These are phyloP conservation scores for Tringa solitaria DNA, from an alignment of 2,113 vertebrate species.

Conservation along the genomic window DNA sequence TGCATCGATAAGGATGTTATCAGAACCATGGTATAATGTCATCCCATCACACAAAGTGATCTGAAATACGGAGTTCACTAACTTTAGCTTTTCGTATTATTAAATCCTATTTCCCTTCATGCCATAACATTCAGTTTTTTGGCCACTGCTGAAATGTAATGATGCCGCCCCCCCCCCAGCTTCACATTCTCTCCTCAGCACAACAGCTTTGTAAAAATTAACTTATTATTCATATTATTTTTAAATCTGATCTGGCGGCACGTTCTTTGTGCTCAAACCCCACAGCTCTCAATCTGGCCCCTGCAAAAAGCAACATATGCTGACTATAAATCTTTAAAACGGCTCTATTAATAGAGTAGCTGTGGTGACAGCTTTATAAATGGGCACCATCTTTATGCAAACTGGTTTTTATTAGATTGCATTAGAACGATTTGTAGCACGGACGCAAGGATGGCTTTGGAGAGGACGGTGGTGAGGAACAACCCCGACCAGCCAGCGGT, in stretches of 20 bases:
- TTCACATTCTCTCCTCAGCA: background rate
- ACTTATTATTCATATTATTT: background rate
- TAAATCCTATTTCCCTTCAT: background rate
- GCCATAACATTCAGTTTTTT: background rate
- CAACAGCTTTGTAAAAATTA: background rate
- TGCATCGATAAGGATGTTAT: background rate
- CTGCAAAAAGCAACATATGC: constrained; percentile 72
- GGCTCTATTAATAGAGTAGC: constrained; percentile 73
- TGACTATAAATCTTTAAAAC: constrained; percentile 75
- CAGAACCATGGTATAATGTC: background rate
- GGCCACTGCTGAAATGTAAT: background rate
- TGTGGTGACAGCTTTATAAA: constrained; percentile 74
- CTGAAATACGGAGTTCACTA: background rate
- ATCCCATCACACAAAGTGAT: background rate
- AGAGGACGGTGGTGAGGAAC: background rate
- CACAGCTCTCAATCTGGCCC: constrained; percentile 66
- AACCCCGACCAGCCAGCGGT: background rate
- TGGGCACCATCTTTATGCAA: constrained; percentile 70
- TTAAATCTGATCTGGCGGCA: constrained; percentile 30
- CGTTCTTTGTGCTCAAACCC: constrained; percentile 40
- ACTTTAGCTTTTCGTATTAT: background rate
- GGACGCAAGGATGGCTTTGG: constrained; percentile 25
- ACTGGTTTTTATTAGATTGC: constrained; percentile 58
- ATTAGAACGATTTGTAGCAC: constrained; percentile 37
- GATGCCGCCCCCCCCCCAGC: background rate